These are phyloP conservation scores for Acanthochromis polyacanthus DNA, from an alignment of 2,113 vertebrate genomes.

Conservation along the genomic window DNA sequence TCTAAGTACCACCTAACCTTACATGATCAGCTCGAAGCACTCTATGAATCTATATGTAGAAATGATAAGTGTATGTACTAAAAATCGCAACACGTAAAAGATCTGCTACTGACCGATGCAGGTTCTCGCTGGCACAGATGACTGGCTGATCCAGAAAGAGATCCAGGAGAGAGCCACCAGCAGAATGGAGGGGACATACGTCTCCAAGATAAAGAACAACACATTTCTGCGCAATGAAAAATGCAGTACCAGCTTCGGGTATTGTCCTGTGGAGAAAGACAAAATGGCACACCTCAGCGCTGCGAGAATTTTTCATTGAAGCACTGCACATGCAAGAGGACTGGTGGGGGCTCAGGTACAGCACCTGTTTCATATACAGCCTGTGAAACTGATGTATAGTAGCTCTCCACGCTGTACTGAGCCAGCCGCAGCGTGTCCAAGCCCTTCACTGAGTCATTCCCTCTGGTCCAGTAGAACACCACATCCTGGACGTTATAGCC, in stretches of 20 bases:
- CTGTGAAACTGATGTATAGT: constrained; percentile 90
- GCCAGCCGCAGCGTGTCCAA: constrained; percentile 88
- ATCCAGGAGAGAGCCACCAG: constrained; percentile 94
- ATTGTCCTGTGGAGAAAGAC: constrained; percentile 81
- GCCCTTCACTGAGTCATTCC: constrained; percentile 92
- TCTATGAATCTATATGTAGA: neutral
- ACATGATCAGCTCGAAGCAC: no score
- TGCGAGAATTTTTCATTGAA: neutral
- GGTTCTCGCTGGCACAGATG: constrained; percentile 92
- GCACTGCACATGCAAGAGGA: neutral
- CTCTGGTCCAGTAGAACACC: constrained; percentile 92
- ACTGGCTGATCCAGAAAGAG: constrained; percentile 95
- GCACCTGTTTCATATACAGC: constrained; percentile 92
- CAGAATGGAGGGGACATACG: constrained; percentile 91
- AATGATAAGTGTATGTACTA: neutral
- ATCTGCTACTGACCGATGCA: constrained; percentile 87
- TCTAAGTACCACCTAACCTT: no score
- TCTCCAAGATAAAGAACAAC: constrained; percentile 92
- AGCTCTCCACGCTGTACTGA: constrained; percentile 92
- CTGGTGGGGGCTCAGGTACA: neutral
- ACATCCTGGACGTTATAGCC: constrained; percentile 94
- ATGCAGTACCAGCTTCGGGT: constrained; percentile 92
- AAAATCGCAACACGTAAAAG: neutral
- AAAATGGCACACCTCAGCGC: neutral
- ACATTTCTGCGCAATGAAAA: constrained; percentile 92